These are phyloP conservation scores for Azorinus chamasolen DNA, from an alignment of 2,888 invertebrate genomes.

Conservation along the genomic window DNA sequence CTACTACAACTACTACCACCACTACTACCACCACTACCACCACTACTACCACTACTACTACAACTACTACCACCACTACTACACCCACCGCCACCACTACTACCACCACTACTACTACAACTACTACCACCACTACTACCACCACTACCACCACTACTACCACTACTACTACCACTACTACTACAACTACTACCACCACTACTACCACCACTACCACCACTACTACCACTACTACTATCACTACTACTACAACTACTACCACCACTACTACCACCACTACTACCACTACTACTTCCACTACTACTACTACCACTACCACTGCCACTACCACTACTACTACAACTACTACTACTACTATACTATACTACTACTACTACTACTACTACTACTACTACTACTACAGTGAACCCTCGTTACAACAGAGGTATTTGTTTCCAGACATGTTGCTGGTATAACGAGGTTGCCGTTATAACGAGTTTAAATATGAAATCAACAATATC, in stretches of 20 bases:
- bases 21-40: conserved; percentile 15
- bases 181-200: conserved; percentile 3
- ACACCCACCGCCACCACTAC: too few relatives aligned
- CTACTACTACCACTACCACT: too few relatives aligned
- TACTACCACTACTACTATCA: conserved; percentile 3
- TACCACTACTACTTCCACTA: too few relatives aligned
- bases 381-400: conserved; percentile 12
- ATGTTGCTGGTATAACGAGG: too few relatives aligned
- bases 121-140: conserved; percentile 3
- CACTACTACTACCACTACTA: conserved; percentile 11
- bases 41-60: conserved; percentile 9
- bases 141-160: conserved; percentile 11
- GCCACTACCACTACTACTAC: too few relatives aligned
- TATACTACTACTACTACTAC: too few relatives aligned
- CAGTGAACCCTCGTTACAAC: too few relatives aligned
- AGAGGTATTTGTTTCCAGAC: too few relatives aligned
- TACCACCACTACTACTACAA: conserved; percentile 10
- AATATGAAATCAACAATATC: too few relatives aligned
- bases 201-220: conserved; percentile 6
- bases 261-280: too few relatives aligned
- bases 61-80: too few relatives aligned
- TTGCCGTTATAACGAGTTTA: too few relatives aligned
- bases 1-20: conserved; percentile 17
- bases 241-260: conserved; percentile 8
- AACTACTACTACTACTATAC: conserved; percentile 14